Conservation (phyloP, 2,888 invertebrate genomes). For the Aleiodes alternator region DNA sequence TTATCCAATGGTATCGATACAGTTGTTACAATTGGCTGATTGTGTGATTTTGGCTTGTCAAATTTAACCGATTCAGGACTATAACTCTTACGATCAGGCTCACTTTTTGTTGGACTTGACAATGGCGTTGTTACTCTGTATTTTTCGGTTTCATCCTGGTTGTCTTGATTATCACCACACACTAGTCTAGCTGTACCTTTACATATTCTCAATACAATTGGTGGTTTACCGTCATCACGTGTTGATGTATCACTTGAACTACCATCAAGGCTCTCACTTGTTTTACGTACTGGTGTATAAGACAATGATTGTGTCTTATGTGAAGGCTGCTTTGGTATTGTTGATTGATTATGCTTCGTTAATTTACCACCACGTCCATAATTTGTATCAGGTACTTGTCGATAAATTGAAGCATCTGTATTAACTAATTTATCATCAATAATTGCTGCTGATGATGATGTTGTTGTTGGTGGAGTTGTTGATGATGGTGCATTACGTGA, state of each 20-base stretch:
- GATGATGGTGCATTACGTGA: constrained; percentile 84
- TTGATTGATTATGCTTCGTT: constrained; percentile 59
- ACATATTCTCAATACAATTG: constrained; percentile 92
- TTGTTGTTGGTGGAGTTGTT: constrained; percentile 67
- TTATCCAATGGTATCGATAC: constrained; percentile 68
- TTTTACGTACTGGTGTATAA: constrained; percentile 74
- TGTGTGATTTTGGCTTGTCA: constrained; percentile 49
- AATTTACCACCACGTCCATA: constrained; percentile 41
- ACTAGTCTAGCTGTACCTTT: constrained; percentile 81
- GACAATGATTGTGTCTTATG: constrained; percentile 74
- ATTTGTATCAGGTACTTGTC: constrained; percentile 70
- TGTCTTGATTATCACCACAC: constrained; percentile 71
- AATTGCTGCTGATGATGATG: background rate
- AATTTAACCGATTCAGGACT: constrained; percentile 55
- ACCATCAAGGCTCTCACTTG: constrained; percentile 60
- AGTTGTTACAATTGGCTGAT: constrained; percentile 66
- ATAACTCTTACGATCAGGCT: constrained; percentile 61
- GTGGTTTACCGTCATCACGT: constrained; percentile 79
- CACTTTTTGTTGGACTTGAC: constrained; percentile 63
- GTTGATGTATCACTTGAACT: constrained; percentile 58
- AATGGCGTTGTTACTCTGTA: constrained; percentile 68
- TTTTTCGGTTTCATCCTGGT: constrained; percentile 65
- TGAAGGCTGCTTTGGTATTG: constrained; percentile 56
- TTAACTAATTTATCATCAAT: constrained; percentile 47
- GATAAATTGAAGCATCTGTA: constrained; percentile 66